Evolutionary conservation across 2,888 invertebrate species (phyloP), one percentile per base, ranked within the genome.

Genomic region (Smittia sp.): DNA sequence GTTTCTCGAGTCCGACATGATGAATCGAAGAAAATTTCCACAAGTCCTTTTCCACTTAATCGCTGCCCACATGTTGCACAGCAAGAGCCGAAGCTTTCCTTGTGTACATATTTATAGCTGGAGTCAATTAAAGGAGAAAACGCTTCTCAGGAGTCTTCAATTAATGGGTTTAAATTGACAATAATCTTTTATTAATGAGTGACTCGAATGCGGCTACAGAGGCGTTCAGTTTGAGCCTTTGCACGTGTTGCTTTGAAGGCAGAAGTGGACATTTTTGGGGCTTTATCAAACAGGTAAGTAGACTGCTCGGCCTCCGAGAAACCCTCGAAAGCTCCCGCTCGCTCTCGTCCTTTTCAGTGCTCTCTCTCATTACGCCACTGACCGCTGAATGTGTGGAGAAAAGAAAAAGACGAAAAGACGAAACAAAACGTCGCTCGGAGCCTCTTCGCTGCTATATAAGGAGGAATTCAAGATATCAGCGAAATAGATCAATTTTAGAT

Each of bases 401-500:
- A 22, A 58, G 58, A 58, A 58, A 58, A 58, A 58, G 15, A 58
- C 18, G 15, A 46, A 46, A n/a, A n/a, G n/a, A 46, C 58, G 18
- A 58, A 58, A n/a, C 2, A 58, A 7, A 58, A 9, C 3, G 20
- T 52, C 39, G n/a, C 46, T n/a, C 46, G 32, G 32, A 46, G 46
- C 46, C 15, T 70, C 70, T 54, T 54, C 72, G 54, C 13, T 15
- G 25, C 72, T 72, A 72, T 72, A 72, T 27, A 72, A 72, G 62
- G 58, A 72, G 62, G 32, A 39, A 62, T 32, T 32, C 58, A 72
- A 72, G 58, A 72, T 72, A 72, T 72, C 72, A 72, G 62, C 22
- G 62, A 62, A 72, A 62, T 72, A 72, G 72, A 72, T 72, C 72
- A 70, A 13, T 27, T 70, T 58, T 72, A 62, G 72, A 72, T 62